Evolutionary conservation across 2,797 vertebrate genomes (phyloP), one percentile per base, ranked within the genome.

Genomic region (Galagoides demidoff): DNA sequence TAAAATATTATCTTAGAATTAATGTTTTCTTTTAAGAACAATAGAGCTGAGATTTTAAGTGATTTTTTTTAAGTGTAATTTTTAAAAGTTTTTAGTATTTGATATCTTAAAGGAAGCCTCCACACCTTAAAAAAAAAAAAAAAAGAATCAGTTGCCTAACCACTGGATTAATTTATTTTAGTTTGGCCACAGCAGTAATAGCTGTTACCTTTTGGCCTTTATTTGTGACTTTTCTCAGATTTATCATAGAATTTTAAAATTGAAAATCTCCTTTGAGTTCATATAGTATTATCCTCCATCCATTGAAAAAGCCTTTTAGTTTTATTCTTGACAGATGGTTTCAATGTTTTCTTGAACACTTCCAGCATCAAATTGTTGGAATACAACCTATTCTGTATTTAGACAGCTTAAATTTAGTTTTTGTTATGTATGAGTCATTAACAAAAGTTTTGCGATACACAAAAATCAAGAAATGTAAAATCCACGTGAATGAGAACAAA

Each of bases 1-100:
- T 45, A 95, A 89, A 84, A 76, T 95, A 79, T 23, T 90, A 66
- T 78, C 27, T 93, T 96, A 22, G 20, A 90, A 79, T 96, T 89
- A 61, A 59, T 89, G 17, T 85, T 94, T 64, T 83, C 29, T 82
- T 57, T 89, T 76, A 86, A 93, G 43, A 77, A 83, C n/a, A 52
- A 19, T 55, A 90, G 25, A 37, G 13, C 43, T 85, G 34, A 82
- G 57, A 66, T 93, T 92, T 85, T 64, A 76, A 31, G 55, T 77
- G 8, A 34, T 8, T 9, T 64, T 91, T 86, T 76, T 4, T 43
- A 76, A 85, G 49, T 82, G 59, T 86, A 77, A n/a, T 89, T 88
- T 71, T 37, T 57, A 23, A 39, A 76, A 49, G 23, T 71, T 84
- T 73, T 81, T 88, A 81, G 37, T 81, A 81, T 63, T 76, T 89